phyloP scores from a whole-genome alignment of 2,888 invertebrate genomes.

The Pseudococcus jackbeardsleyi region DNA sequence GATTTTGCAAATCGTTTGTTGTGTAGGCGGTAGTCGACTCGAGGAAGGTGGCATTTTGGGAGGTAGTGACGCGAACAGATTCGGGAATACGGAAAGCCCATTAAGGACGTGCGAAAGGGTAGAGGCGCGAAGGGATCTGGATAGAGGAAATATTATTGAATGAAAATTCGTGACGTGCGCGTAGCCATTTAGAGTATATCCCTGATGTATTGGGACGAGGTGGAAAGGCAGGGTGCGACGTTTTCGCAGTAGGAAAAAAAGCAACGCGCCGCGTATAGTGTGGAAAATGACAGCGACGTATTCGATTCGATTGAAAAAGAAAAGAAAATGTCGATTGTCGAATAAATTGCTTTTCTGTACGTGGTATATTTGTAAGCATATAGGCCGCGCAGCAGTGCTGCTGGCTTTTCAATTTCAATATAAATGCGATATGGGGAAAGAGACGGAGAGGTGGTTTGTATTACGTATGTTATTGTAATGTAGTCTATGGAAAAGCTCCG shows the following conservation, averaged over 20 bases:
- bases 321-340: not conserved
- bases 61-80: not conserved
- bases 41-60: not conserved
- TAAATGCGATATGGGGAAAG: not conserved
- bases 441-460: not conserved
- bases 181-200: not conserved
- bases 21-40: not conserved
- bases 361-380: not conserved
- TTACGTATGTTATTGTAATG: not conserved
- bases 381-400: no score
- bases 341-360: not conserved
- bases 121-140: not conserved
- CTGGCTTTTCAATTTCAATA: not conserved
- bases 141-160: not conserved
- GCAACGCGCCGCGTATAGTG: not conserved
- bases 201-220: not conserved
- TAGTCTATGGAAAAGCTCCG: not conserved
- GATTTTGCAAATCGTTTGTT: not conserved
- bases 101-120: not conserved
- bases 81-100: conserved; percentile 3
- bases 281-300: not conserved
- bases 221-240: not conserved
- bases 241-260: not conserved
- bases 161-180: conserved; percentile 10
- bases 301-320: not conserved